These are phyloP conservation scores for Solenopsis fugax DNA, from an alignment of 1,140 invertebrate species.

Conservation along the genomic window DNA sequence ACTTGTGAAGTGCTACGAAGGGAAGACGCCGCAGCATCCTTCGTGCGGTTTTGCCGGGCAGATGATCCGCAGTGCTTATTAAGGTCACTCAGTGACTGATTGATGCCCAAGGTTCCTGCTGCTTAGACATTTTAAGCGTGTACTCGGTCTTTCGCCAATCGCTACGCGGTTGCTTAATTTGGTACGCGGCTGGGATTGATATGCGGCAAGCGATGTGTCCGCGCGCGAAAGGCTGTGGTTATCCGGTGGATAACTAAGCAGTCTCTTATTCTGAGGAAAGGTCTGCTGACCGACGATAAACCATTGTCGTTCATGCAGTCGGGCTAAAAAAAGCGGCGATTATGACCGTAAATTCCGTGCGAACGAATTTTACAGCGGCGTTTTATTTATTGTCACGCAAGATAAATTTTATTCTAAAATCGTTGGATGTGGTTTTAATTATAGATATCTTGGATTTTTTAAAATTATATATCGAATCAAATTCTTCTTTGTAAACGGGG, in stretches of 20 bases:
- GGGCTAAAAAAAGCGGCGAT: background rate
- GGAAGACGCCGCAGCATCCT: constrained; percentile 13
- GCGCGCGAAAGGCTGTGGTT: background rate
- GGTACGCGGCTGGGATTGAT: constrained; percentile 45
- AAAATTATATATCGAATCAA: background rate
- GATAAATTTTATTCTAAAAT: background rate
- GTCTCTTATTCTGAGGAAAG: background rate
- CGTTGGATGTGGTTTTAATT: background rate
- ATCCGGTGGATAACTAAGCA: constrained; percentile 6
- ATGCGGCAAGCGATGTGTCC: constrained; percentile 7
- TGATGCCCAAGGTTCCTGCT: constrained; percentile 80
- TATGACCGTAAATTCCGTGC: background rate
- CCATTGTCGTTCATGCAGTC: background rate
- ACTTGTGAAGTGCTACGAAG: background rate
- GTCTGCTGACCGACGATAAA: background rate
- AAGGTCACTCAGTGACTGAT: constrained; percentile 82
- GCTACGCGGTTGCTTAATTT: constrained; percentile 64
- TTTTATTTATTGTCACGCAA: background rate
- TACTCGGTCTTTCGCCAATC: constrained; percentile 70
- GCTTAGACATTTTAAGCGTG: constrained; percentile 79
- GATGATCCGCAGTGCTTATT: constrained; percentile 78
- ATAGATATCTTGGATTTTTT: background rate
- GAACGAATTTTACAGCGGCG: background rate
- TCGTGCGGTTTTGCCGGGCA: constrained; percentile 38
- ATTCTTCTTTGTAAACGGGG: background rate